Evolutionary conservation across 2,113 vertebrate genomes (phyloP).

Genomic region (Nycticryphes semicollaris): DNA sequence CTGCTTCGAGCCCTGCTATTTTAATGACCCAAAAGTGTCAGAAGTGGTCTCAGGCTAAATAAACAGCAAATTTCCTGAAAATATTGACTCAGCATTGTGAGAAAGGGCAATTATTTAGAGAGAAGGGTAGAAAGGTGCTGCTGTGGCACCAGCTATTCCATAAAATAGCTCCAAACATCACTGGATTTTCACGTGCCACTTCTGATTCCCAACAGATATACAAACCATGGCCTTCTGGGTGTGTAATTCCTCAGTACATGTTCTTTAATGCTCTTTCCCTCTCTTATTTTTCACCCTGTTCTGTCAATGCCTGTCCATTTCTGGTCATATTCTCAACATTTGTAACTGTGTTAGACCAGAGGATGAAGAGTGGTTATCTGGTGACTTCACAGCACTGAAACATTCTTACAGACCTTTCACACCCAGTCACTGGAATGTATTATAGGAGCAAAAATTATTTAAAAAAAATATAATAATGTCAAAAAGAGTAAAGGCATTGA

Average conservation of each 20-base stretch:
- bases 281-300: not conserved
- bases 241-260: not conserved
- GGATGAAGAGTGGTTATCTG: not conserved
- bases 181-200: not conserved
- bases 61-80: not conserved
- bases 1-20: not conserved
- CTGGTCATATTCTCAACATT: not conserved
- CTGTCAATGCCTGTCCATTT: not conserved
- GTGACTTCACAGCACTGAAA: not conserved
- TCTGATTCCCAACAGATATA: not conserved
- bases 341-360: accelerated
- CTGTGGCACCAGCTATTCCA: not conserved
- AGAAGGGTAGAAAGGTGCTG: not conserved
- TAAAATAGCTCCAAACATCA: not conserved
- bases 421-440: not conserved
- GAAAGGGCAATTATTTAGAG: not conserved
- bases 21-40: not conserved
- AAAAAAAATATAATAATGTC: not conserved
- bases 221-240: not conserved
- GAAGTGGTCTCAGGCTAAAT: not conserved
- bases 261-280: not conserved
- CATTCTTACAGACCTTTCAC: not conserved
- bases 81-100: not conserved
- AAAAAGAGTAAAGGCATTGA: not conserved
- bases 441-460: not conserved